Evolutionary conservation across 2,888 invertebrate species (phyloP).

Genomic region (Macrosiphum euphorbiae): DNA sequence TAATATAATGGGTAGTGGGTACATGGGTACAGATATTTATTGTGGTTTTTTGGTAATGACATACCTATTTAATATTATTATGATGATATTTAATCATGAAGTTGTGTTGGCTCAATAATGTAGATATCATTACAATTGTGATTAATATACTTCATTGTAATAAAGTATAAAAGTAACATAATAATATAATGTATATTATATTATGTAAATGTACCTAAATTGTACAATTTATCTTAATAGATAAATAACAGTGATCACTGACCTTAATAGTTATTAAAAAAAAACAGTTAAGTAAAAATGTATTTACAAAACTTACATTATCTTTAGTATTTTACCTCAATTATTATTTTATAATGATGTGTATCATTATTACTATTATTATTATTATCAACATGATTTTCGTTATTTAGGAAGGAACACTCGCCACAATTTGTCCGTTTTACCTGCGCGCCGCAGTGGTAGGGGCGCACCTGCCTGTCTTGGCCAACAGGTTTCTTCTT

Average conservation of each 20-base stretch:
- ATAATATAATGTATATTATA: not conserved
- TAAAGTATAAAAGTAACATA: not conserved
- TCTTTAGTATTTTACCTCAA: not conserved
- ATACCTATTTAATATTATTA: too few relatives aligned
- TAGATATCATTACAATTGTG: too few relatives aligned
- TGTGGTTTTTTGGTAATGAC: too few relatives aligned
- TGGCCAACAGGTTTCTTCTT: constrained; percentile 64
- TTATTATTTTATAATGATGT: constrained; percentile 39
- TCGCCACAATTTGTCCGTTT: constrained; percentile 56
- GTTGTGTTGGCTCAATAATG: too few relatives aligned
- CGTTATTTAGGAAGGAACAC: constrained; percentile 36
- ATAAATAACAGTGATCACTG: not conserved
- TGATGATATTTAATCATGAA: too few relatives aligned
- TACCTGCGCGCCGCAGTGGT: constrained; percentile 49
- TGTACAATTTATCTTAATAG: not conserved
- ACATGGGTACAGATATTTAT: too few relatives aligned
- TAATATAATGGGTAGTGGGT: too few relatives aligned
- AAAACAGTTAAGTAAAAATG: not conserved
- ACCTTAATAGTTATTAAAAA: not conserved
- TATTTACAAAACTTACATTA: not conserved
- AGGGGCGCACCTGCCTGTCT: constrained; percentile 63
- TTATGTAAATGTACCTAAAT: not conserved
- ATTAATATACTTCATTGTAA: not conserved
- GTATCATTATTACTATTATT: constrained; percentile 11
- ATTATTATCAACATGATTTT: constrained; percentile 41